Percentiles rank a stretch among this genome's conserved stretches.
phyloP scores from a whole-genome alignment of 2,888 invertebrate genomes.

The Conistra vaccinii region DNA sequence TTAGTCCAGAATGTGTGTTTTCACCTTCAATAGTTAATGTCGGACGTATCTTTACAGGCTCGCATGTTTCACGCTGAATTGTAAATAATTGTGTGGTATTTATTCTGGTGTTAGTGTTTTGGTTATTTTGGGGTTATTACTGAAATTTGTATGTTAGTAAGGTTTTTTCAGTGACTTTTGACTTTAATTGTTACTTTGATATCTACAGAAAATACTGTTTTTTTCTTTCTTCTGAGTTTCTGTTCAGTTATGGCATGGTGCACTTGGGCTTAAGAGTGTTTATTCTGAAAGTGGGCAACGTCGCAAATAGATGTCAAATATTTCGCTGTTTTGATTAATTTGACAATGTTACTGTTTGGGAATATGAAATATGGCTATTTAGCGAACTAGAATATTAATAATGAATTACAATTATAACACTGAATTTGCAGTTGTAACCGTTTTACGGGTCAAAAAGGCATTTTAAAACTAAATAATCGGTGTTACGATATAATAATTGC shows the following conservation, averaged over 20 bases:
- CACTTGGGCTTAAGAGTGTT: neutral
- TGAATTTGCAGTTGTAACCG: too few species aligned
- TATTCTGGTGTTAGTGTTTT: slow-evolving; percentile 24
- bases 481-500: too few species aligned
- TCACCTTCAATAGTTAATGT: slow-evolving; percentile 72
- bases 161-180: neutral
- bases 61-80: slow-evolving; percentile 56
- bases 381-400: too few species aligned
- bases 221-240: neutral
- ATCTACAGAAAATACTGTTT: neutral
- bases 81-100: slow-evolving; percentile 54
- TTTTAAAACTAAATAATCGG: too few species aligned
- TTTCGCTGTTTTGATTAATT: too few species aligned
- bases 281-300: too few species aligned
- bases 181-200: too few species aligned
- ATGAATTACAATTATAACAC: too few species aligned
- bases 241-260: neutral
- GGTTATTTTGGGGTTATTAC: slow-evolving; percentile 14
- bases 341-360: too few species aligned
- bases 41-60: slow-evolving; percentile 64
- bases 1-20: slow-evolving; percentile 81
- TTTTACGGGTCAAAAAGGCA: too few species aligned
- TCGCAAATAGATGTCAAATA: too few species aligned
- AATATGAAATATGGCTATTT: too few species aligned
- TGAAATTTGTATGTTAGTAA: neutral